phyloP scores from a whole-genome alignment of 2,888 invertebrate genomes.

The Microplitis manilae region DNA sequence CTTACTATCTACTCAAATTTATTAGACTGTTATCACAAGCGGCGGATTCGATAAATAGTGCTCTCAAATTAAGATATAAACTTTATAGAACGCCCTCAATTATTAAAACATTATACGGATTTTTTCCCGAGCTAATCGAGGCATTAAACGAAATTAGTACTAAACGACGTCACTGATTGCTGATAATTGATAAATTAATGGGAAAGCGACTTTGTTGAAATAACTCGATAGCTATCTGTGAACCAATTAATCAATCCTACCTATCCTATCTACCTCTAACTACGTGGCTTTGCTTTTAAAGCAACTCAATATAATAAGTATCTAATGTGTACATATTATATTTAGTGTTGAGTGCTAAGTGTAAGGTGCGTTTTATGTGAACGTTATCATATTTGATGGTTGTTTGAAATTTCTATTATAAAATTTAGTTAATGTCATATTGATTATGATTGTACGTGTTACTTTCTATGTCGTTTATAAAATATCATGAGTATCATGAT shows the following conservation, averaged over 20 bases:
- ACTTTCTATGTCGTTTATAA: slow-evolving; percentile 36
- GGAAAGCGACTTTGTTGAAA: slow-evolving; percentile 12
- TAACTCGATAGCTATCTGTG: slow-evolving; percentile 12
- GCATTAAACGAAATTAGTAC: slow-evolving; percentile 1
- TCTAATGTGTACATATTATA: not conserved
- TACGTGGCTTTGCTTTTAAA: not conserved
- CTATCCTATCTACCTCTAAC: not conserved
- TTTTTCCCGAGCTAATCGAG: not conserved
- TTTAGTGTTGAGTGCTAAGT: not conserved
- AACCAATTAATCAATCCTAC: slow-evolving; percentile 14
- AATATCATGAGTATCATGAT: slow-evolving; percentile 1
- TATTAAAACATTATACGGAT: not conserved
- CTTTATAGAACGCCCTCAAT: not conserved
- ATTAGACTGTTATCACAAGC: too few relatives aligned
- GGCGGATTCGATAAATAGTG: too few relatives aligned
- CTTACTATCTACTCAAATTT: too few relatives aligned
- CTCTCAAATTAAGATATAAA: slow-evolving; percentile 11
- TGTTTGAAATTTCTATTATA: slow-evolving; percentile 8
- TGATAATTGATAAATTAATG: not conserved
- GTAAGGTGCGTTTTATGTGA: not conserved
- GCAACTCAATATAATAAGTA: not conserved
- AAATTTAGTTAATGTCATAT: slow-evolving; percentile 24
- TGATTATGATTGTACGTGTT: slow-evolving; percentile 31
- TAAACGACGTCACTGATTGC: not conserved
- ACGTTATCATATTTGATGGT: not conserved